A percentile compares a stretch with the other conserved stretches of the same genome.
Conservation (phyloP, 2,888 invertebrate genomes). For the Mylabris sibirica region DNA sequence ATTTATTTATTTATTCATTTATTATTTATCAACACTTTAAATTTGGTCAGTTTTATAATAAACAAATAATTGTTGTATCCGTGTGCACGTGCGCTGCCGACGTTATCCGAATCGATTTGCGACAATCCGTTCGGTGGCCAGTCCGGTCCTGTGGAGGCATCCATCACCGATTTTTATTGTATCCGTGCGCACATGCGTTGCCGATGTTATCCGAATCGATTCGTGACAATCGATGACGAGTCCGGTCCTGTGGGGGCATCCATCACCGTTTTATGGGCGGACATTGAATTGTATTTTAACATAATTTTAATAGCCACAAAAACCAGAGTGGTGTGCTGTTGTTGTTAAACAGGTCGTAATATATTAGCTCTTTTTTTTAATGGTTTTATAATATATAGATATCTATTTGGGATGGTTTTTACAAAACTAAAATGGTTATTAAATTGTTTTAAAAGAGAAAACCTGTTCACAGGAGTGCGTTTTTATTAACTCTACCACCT, state of each 20-base stretch:
- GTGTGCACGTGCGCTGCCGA: too few species aligned
- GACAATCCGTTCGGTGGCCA: too few species aligned
- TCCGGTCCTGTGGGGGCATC: not conserved
- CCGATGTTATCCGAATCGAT: too few species aligned
- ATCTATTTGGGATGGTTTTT: conserved; percentile 54
- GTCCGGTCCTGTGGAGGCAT: not conserved
- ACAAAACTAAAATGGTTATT: conserved; percentile 50
- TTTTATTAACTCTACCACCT: conserved; percentile 27
- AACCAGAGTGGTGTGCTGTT: conserved; percentile 38
- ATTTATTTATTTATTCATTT: conserved; percentile 29
- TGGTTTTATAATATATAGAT: conserved; percentile 55
- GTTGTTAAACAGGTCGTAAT: conserved; percentile 52
- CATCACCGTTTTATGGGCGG: conserved; percentile 50
- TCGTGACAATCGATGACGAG: too few species aligned
- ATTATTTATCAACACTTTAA: conserved; percentile 50
- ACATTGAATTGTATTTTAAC: conserved; percentile 55
- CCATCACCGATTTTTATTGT: conserved; percentile 47
- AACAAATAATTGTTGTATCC: conserved; percentile 54
- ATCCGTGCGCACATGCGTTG: too few species aligned
- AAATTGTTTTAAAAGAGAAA: conserved; percentile 34
- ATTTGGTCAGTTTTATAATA: conserved; percentile 37
- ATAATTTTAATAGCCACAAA: conserved; percentile 53
- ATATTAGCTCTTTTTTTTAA: conserved; percentile 52
- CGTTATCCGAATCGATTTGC: too few species aligned
- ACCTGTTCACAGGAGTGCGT: conserved; percentile 28